Conservation (phyloP, 2,888 invertebrate species). For the Camponotus fellah region DNA sequence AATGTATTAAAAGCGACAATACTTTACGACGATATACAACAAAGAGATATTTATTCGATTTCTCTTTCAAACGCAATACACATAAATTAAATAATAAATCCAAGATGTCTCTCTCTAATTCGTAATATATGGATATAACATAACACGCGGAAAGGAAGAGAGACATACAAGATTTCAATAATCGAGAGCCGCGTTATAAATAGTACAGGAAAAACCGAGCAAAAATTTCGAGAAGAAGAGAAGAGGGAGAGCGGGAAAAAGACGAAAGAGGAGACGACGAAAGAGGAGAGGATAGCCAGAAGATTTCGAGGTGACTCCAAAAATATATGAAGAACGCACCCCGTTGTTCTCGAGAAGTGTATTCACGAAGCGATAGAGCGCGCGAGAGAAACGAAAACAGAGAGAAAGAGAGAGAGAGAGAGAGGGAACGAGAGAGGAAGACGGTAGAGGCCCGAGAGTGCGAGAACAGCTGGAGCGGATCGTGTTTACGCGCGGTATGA, state of each 20-base stretch:
- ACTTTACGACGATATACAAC: background rate
- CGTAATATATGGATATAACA: background rate
- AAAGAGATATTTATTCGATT: background rate
- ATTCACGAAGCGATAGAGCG: conserved; percentile 14
- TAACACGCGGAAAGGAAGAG: background rate
- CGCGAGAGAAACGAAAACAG: background rate
- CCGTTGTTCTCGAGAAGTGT: conserved; percentile 70
- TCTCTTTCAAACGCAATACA: background rate
- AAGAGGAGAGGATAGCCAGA: conserved; percentile 35
- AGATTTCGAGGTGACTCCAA: conserved; percentile 73
- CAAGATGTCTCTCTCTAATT: background rate
- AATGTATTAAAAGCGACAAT: background rate
- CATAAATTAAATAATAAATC: background rate
- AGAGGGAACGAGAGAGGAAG: conserved; percentile 21
- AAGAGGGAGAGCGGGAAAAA: background rate
- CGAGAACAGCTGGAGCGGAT: conserved; percentile 75
- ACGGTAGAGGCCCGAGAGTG: conserved; percentile 49
- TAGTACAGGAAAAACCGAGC: conserved; percentile 31
- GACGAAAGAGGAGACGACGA: background rate
- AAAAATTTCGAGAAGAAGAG: conserved; percentile 20
- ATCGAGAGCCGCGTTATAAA: conserved; percentile 34
- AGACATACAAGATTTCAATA: conserved; percentile 36
- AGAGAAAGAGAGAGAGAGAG: conserved; percentile 1
- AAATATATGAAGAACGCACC: conserved; percentile 73
- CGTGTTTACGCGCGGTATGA: conserved; percentile 79